phyloP scores from a whole-genome alignment of 2,113 vertebrate genomes.

The Pampusana beccarii region DNA sequence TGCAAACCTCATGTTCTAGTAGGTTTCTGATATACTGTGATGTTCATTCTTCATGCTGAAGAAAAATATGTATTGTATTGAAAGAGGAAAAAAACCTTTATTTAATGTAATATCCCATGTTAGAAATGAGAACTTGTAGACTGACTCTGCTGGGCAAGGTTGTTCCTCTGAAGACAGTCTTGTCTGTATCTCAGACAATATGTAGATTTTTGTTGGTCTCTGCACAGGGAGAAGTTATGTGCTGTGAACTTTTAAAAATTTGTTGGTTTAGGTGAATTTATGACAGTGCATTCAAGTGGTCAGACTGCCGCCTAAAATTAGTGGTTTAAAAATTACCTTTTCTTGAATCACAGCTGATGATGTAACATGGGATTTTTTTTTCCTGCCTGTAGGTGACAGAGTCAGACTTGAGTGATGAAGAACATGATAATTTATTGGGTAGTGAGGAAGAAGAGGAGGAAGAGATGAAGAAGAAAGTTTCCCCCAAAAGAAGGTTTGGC shows the following conservation, averaged over 20 bases:
- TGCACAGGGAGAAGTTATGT: neutral
- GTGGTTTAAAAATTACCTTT: neutral
- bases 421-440: slow-evolving; percentile 51
- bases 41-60: neutral
- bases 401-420: slow-evolving; percentile 73
- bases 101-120: neutral
- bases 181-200: neutral
- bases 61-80: neutral
- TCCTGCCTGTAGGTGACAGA: slow-evolving; percentile 58
- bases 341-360: neutral
- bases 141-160: neutral
- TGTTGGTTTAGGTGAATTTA: neutral
- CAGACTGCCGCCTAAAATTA: neutral
- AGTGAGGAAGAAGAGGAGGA: slow-evolving; percentile 73
- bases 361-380: neutral
- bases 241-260: neutral
- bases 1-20: neutral
- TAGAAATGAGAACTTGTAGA: neutral
- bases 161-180: neutral
- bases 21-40: neutral
- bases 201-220: neutral
- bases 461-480: neutral
- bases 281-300: neutral
- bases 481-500: slow-evolving; percentile 75
- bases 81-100: neutral